Evolutionary conservation across 2,888 invertebrate species (phyloP).

Genomic region (Drosophila paramelanica): DNA sequence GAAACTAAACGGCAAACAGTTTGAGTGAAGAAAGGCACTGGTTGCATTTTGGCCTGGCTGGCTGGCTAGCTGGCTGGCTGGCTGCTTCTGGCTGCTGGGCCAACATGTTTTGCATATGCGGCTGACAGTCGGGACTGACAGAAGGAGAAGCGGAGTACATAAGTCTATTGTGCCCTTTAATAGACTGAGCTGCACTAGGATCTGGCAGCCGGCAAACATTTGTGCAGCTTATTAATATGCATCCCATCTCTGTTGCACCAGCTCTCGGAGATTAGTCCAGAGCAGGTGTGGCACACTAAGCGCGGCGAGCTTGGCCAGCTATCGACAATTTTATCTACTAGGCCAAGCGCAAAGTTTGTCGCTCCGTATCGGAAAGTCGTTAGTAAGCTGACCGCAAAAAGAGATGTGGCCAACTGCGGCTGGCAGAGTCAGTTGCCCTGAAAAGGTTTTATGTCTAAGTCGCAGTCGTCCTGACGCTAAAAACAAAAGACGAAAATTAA

Average conservation of each 20-base stretch:
- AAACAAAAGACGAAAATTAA: conserved; percentile 29
- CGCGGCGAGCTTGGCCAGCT: conserved; percentile 27
- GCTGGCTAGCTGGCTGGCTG: background rate
- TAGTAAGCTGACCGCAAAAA: conserved; percentile 76
- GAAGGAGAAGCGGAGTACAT: conserved; percentile 1
- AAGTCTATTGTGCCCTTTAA: conserved; percentile 68
- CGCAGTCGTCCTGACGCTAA: conserved; percentile 43
- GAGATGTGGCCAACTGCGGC: conserved; percentile 37
- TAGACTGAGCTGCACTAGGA: conserved; percentile 63
- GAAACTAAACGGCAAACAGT: conserved; percentile 75
- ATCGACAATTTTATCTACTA: conserved; percentile 71
- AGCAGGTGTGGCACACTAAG: conserved; percentile 24
- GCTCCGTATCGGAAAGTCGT: conserved; percentile 73
- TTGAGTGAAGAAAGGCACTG: conserved; percentile 55
- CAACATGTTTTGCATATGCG: conserved; percentile 47
- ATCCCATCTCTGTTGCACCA: conserved; percentile 36
- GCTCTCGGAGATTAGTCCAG: conserved; percentile 44
- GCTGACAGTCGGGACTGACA: conserved; percentile 1
- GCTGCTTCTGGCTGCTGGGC: conserved; percentile 18
- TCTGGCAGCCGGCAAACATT: conserved; percentile 66
- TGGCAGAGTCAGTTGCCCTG: conserved; percentile 29
- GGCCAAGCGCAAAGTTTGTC: conserved; percentile 62
- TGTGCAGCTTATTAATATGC: conserved; percentile 76
- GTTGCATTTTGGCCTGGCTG: conserved; percentile 12
- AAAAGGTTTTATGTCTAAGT: conserved; percentile 44